Evolutionary conservation across 2,797 vertebrate genomes (phyloP), one percentile per base, ranked within the genome.

Genomic region (Helicolenus hilgendorfi): DNA sequence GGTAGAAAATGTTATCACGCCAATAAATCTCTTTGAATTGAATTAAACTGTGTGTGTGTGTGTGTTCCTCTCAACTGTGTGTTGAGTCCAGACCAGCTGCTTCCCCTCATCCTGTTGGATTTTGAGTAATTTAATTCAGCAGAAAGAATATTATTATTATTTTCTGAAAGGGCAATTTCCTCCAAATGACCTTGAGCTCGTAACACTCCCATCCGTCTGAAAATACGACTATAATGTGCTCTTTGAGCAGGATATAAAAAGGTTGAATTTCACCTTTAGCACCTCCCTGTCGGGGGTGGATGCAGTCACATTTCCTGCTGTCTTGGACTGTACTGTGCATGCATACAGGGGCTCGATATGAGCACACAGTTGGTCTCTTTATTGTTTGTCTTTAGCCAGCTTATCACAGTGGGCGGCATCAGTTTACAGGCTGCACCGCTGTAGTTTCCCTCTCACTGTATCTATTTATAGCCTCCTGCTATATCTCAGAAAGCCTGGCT

Each of bases 21-120:
- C 69, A 71, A 31, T 82, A 86, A 79, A 89, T 89, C 76, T 77
- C 22, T 31, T 78, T 22, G 53, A 79, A 86, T 78, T 88, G 49
- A 79, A 85, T 83, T 86, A 68, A 70, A 55, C 36, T 62, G 1
- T 35, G 65, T 64, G 79, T 73, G 31, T 75, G 67, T 70, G 77
- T 36, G 29, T 55, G 45, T 45, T 82, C n/a, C 69, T 75, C 69
- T 85, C 27, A 24, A 1, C 74, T 74, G 15, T 68, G 36, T 45
- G 58, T 29, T 11, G 45, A 31, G 29, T 65, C 59, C 67, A 38
- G 72, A 33, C 72, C 45, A 83, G 88, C 84, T 93, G 83, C 63
- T 80, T 91, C 74, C 82, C 60, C 38, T 84, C 22, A 76, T 89
- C 64, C 55, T 72, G 67, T 87, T 68, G 69, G n/a, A 59, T 72